Evolutionary conservation across 2,888 invertebrate genomes (phyloP).

Genomic region (Unio pictorum): DNA sequence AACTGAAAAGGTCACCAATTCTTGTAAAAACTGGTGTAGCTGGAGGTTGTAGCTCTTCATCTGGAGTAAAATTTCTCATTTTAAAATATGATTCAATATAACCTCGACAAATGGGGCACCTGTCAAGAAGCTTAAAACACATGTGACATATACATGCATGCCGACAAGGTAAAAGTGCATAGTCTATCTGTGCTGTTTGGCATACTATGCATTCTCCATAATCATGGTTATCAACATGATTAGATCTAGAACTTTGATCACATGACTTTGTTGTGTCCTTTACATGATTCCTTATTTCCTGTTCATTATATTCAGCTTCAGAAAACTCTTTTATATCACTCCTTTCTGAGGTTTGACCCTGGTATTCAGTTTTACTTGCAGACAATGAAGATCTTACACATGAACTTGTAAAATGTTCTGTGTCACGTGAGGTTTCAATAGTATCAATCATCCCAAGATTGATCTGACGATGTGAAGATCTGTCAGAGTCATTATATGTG

Average conservation of each 20-base stretch:
- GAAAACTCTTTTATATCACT: too few relatives aligned
- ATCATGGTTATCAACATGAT: conserved; percentile 15
- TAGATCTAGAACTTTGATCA: neutral
- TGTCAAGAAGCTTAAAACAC: conserved; percentile 85
- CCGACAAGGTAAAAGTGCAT: conserved; percentile 86
- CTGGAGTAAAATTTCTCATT: conserved; percentile 15
- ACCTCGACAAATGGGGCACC: conserved; percentile 90
- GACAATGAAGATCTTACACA: too few relatives aligned
- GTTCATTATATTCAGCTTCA: neutral
- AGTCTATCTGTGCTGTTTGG: conserved; percentile 83
- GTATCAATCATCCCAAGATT: too few relatives aligned
- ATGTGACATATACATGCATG: conserved; percentile 89
- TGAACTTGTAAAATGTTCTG: neutral
- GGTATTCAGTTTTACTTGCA: too few relatives aligned
- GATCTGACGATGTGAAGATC: too few relatives aligned
- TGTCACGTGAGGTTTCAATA: conserved; percentile 3
- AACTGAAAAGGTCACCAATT: conserved; percentile 8
- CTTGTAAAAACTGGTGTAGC: neutral
- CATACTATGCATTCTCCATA: conserved; percentile 82
- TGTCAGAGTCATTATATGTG: too few relatives aligned
- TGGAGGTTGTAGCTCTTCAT: neutral
- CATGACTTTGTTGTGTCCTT: neutral
- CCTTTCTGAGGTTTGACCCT: too few relatives aligned
- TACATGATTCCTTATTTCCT: neutral
- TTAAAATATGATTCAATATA: conserved; percentile 85